These are phyloP conservation scores for Teleogryllus oceanicus DNA, from an alignment of 2,888 invertebrate species.

Conservation along the genomic window DNA sequence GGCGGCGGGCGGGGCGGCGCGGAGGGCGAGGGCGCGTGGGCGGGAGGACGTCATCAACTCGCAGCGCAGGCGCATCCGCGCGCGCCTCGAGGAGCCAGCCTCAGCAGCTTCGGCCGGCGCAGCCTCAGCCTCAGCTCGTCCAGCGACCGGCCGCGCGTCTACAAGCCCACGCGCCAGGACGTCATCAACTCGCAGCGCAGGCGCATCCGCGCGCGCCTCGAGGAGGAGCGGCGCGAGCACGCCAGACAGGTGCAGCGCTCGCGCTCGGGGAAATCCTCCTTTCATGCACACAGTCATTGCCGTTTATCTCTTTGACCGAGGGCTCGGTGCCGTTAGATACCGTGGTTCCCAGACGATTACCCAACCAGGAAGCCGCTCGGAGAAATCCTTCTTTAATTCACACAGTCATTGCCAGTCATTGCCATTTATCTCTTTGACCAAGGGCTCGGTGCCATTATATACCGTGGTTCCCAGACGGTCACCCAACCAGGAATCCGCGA, in stretches of 20 bases:
- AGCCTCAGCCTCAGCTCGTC: neutral
- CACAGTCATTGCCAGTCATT: no score
- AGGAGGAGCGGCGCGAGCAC: neutral
- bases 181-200: neutral
- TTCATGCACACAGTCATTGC: no score
- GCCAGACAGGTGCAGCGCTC: neutral
- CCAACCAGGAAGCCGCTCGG: no score
- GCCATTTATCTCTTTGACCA: no score
- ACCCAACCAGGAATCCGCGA: no score
- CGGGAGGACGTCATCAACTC: neutral
- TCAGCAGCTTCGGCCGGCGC: neutral
- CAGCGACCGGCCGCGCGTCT: neutral
- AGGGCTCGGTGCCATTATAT: no score
- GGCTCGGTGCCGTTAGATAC: no score
- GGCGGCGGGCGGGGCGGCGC: neutral
- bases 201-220: neutral
- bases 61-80: neutral
- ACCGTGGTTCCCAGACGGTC: no score
- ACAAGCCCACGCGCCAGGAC: neutral
- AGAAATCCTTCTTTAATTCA: no score
- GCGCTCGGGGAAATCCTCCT: no score
- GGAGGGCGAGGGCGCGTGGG: neutral
- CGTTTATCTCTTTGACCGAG: no score
- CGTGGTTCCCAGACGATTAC: no score
- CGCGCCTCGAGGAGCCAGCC: neutral